phyloP scores from a whole-genome alignment of 2,888 invertebrate species.

The Temnothorax rugatulus region DNA sequence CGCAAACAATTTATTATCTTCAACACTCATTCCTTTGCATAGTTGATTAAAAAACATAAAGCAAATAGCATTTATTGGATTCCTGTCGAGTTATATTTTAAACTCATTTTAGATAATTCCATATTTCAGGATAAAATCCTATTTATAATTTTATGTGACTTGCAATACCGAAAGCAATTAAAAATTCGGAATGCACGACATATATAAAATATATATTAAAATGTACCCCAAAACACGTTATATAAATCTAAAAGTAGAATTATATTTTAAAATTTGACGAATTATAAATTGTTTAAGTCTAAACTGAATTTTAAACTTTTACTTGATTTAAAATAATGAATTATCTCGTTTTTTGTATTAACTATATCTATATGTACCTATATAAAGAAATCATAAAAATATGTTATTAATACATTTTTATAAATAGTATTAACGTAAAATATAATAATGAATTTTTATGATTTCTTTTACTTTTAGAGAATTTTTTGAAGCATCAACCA shows the following conservation, averaged over 20 bases:
- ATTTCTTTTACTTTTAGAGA: background rate
- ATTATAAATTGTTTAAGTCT: too few species aligned
- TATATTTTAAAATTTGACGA: too few species aligned
- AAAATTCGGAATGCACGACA: background rate
- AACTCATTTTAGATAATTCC: background rate
- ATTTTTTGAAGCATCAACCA: background rate
- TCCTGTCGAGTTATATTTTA: conserved; percentile 1
- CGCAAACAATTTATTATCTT: background rate
- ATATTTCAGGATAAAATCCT: background rate
- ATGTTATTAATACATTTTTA: background rate
- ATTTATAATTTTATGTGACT: background rate
- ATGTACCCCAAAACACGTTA: too few species aligned
- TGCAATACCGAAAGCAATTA: background rate
- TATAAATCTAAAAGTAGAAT: too few species aligned
- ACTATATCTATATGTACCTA: background rate
- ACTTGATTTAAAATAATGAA: background rate
- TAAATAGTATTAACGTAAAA: background rate
- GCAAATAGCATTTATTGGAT: background rate
- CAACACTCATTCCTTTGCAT: background rate
- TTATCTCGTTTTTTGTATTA: conserved; percentile 10
- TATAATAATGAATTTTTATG: background rate
- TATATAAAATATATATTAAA: too few species aligned
- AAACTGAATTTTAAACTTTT: background rate
- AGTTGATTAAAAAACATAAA: background rate
- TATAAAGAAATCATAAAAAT: background rate